Percentiles rank a stretch among this genome's conserved stretches.
phyloP scores from a whole-genome alignment of 2,113 vertebrate genomes.

The Numida meleagris region DNA sequence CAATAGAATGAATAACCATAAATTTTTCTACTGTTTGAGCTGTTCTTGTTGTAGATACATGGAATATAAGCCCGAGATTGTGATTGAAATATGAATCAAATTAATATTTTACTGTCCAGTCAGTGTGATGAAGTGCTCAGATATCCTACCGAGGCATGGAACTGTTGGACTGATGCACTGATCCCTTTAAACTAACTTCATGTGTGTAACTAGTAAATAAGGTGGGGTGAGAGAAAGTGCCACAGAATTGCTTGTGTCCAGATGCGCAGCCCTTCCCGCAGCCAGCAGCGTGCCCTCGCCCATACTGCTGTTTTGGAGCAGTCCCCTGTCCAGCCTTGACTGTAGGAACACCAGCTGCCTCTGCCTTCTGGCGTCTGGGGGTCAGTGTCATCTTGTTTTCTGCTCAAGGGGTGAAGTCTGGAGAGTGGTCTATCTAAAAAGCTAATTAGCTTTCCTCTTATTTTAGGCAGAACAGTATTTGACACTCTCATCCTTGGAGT shows the following conservation, averaged over 20 bases:
- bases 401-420: not conserved
- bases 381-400: rapidly evolving
- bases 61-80: not conserved
- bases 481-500: not conserved
- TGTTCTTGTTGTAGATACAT: not conserved
- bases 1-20: not conserved
- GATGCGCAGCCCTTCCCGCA: rapidly evolving
- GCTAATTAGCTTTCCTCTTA: not conserved
- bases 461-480: not conserved
- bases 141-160: not conserved
- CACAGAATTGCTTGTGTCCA: not conserved
- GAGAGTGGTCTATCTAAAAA: not conserved
- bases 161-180: not conserved
- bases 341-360: not conserved
- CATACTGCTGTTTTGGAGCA: rapidly evolving
- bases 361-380: not conserved
- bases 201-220: not conserved
- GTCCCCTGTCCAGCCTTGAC: not conserved
- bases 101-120: not conserved
- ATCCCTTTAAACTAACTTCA: not conserved
- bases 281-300: not conserved
- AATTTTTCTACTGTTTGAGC: not conserved
- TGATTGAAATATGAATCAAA: not conserved
- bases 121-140: not conserved
- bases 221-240: not conserved